phyloP scores from a whole-genome alignment of 2,797 vertebrate genomes.

The Moxostoma hubbsi region DNA sequence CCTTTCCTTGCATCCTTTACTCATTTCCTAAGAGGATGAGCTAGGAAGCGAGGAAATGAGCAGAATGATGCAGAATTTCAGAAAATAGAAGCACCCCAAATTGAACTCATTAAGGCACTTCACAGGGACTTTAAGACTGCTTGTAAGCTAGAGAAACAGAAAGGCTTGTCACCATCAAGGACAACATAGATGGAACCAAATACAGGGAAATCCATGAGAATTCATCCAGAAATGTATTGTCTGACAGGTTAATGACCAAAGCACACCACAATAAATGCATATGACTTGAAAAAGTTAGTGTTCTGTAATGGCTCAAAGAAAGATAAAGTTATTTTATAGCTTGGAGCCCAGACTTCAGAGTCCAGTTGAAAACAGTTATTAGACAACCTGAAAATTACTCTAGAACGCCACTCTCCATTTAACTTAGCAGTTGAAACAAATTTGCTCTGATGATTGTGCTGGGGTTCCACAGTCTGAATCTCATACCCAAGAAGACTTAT shows the following conservation, averaged over 20 bases:
- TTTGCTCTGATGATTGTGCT: constrained; percentile 17
- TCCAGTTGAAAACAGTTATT: constrained; percentile 11
- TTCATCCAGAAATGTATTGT: background rate
- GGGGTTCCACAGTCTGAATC: background rate
- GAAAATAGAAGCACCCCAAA: too few species aligned
- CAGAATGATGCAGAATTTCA: too few species aligned
- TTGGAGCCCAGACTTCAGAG: background rate
- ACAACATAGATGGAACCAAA: background rate
- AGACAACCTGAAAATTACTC: constrained; percentile 5
- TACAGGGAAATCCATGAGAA: background rate
- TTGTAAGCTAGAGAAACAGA: background rate
- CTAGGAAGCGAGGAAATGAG: too few species aligned
- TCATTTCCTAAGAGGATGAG: too few species aligned
- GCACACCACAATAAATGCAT: background rate
- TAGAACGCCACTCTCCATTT: background rate
- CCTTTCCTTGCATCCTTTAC: too few species aligned
- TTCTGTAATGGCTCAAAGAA: background rate
- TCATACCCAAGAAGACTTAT: background rate
- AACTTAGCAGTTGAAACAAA: constrained; percentile 11
- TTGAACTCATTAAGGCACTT: too few species aligned
- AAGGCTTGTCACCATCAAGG: background rate
- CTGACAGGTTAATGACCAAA: background rate
- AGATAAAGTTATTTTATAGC: background rate
- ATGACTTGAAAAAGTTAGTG: background rate
- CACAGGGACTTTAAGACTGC: too few species aligned